Evolutionary conservation across 35 echinoderm and acorn worm genomes (phyloP).

Genomic region (Patiria miniata): DNA sequence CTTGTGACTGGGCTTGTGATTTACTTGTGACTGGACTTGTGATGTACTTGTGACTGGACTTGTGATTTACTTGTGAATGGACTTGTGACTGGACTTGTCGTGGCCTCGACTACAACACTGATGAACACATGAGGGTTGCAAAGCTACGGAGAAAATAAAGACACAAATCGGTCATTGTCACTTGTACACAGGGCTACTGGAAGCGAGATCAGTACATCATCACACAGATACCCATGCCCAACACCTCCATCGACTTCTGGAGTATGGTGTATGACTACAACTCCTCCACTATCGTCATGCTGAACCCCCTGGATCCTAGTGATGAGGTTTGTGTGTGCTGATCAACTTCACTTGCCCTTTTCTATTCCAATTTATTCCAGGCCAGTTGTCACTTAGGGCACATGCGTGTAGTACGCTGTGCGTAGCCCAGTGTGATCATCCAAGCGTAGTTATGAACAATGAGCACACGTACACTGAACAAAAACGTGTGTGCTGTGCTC

Average conservation of each 20-base stretch:
- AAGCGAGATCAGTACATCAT: constrained; percentile 31
- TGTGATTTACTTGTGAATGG: no score
- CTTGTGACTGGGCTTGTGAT: no score
- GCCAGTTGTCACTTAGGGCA: not conserved
- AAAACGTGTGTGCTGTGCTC: no score
- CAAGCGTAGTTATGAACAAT: no score
- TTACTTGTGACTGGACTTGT: no score
- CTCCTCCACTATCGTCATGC: constrained; percentile 41
- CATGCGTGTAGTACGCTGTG: not conserved
- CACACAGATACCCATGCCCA: constrained; percentile 58
- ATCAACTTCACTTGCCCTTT: not conserved
- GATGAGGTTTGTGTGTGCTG: constrained; percentile 42
- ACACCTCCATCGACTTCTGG: constrained; percentile 57
- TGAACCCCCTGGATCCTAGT: not conserved
- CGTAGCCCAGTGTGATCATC: not conserved
- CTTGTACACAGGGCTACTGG: not conserved
- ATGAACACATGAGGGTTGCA: no score
- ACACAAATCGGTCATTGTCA: no score
- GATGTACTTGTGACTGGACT: no score
- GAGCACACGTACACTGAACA: no score
- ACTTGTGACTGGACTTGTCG: no score
- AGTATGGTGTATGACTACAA: constrained; percentile 71
- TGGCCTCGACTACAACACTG: no score
- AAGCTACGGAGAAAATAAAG: no score
- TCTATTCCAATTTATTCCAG: not conserved